Evolutionary conservation across 2,113 vertebrate species (phyloP).

Genomic region (Cnemophilus loriae): DNA sequence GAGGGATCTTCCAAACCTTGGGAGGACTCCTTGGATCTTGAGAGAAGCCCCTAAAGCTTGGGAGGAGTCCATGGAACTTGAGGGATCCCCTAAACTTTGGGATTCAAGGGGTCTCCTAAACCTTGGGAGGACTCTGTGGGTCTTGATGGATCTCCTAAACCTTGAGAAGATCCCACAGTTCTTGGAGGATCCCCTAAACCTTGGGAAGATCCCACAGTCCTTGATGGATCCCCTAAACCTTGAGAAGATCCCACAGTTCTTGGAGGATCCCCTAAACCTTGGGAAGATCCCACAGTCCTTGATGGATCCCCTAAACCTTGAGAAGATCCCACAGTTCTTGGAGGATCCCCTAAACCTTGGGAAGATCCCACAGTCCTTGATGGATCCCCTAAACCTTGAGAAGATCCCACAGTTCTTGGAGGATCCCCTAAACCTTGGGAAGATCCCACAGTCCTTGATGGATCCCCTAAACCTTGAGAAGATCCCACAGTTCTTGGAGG

Average conservation of each 20-base stretch:
- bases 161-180: neutral
- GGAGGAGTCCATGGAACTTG: neutral
- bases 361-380: neutral
- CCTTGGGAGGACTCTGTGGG: too few relatives aligned
- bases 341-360: neutral
- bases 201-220: too few relatives aligned
- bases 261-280: fast-evolving
- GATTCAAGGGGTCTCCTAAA: too few relatives aligned
- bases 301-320: neutral
- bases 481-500: neutral
- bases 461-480: neutral
- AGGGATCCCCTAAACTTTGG: neutral
- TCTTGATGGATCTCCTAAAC: neutral
- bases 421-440: neutral
- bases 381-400: neutral
- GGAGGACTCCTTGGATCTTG: fast-evolving
- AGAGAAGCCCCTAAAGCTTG: neutral
- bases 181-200: too few relatives aligned
- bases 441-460: fast-evolving
- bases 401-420: fast-evolving
- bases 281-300: fast-evolving
- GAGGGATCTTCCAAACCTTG: too few relatives aligned
- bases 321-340: fast-evolving
- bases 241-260: fast-evolving
- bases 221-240: neutral